Evolutionary conservation across 2,797 vertebrate genomes (phyloP), one percentile per base, ranked within the genome.

Genomic region (Neoniphon sammara): DNA sequence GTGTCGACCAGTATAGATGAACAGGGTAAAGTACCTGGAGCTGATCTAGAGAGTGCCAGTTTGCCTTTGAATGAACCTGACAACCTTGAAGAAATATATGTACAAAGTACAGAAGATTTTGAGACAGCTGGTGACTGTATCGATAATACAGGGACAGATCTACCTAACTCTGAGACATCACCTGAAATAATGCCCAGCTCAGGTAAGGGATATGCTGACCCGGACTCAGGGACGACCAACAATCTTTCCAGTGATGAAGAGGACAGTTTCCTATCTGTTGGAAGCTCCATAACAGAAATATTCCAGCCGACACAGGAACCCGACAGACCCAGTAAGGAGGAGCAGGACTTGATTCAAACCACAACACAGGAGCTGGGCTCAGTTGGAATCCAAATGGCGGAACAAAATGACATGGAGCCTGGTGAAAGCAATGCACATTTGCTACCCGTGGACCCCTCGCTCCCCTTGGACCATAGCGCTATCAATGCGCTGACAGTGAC

Each of bases 231-330:
- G 25, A 9, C 54, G 31, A 61, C 44, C 18, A 75, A 42, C 0
- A 34, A 71, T 31, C 17, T 66, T 39, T 92, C 87, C 56, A 91
- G 89, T 15, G 91, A 91, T 1, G 91, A 93, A 0, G 88, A 93
- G 54, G 60, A 66, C 72, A 90, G 88, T 59, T 91, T 91, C 69
- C 77, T 12, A 36, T 91, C 92, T 1, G 81, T 86, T 3, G 87
- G 73, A 63, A 91, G 89, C 72, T 92, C 89, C 58, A 74, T 75
- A 1, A 88, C 87, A 7, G 93, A 93, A 47, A 66, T 90, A 5
- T 91, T 89, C 39, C 86, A 86, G 44, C 64, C 75, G 7, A 74
- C 75, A 61, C 77, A 73, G 63, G 91, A 90, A 7, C 17, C 20
- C 20, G 47, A 14, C 6, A 18, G 20, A 30, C 3, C 8, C 2